phyloP scores from a whole-genome alignment of 2,113 vertebrate species.

The Craseonycteris thonglongyai region DNA sequence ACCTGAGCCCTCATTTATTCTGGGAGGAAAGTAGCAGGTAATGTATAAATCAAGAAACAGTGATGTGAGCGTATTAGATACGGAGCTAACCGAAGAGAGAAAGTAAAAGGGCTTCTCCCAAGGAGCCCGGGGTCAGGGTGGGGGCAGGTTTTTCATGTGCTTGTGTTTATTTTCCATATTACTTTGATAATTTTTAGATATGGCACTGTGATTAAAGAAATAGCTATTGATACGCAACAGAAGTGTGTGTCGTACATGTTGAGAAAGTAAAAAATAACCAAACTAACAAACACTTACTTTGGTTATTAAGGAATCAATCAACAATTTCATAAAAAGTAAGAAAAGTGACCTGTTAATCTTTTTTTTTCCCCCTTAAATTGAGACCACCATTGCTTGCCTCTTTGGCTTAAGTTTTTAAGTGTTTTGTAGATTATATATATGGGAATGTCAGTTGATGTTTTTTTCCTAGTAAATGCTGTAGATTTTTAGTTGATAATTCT shows the following conservation, averaged over 20 bases:
- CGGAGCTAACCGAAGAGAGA: not conserved
- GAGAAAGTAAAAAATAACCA: not conserved
- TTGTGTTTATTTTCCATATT: not conserved
- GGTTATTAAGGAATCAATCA: not conserved
- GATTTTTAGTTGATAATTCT: constrained; percentile 23
- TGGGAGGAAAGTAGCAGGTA: not conserved
- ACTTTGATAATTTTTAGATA: not conserved
- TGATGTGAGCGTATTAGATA: not conserved
- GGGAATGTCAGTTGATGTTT: not conserved
- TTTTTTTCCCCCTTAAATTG: not conserved
- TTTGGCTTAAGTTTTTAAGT: not conserved
- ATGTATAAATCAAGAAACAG: not conserved
- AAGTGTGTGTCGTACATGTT: not conserved
- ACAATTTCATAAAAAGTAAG: not conserved
- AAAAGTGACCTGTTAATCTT: not conserved
- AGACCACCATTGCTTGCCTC: not conserved
- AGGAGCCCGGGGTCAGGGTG: not conserved
- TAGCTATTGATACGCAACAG: not conserved
- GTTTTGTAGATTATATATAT: not conserved
- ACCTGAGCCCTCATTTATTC: not conserved
- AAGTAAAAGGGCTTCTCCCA: not conserved
- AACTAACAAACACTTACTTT: not conserved
- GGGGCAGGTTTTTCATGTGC: not conserved
- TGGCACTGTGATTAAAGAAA: not conserved
- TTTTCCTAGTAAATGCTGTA: not conserved